These are phyloP conservation scores for Diarsia dahlii DNA, from an alignment of 2,888 invertebrate genomes.

Conservation along the genomic window DNA sequence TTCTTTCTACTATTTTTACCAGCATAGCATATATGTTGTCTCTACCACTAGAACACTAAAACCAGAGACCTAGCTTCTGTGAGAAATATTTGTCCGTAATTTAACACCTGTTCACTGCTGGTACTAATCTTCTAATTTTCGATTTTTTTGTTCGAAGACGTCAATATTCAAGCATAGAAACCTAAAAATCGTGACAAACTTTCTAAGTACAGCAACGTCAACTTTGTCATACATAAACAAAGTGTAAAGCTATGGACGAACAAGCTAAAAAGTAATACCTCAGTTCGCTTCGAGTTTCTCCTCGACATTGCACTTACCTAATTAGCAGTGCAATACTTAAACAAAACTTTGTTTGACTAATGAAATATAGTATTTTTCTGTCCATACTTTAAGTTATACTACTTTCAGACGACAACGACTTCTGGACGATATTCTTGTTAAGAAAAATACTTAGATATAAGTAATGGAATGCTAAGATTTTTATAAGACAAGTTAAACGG, in stretches of 20 bases:
- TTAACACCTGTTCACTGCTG: background rate
- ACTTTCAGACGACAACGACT: slow-evolving; percentile 29
- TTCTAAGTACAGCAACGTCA: background rate
- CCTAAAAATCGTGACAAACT: background rate
- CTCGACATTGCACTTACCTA: slow-evolving; percentile 60
- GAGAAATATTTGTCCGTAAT: background rate
- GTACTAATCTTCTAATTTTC: background rate
- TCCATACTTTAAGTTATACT: slow-evolving; percentile 33
- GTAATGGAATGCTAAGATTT: slow-evolving; percentile 10
- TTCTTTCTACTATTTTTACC: background rate
- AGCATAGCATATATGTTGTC: background rate
- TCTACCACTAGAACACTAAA: background rate
- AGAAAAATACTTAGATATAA: slow-evolving; percentile 24
- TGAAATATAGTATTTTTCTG: slow-evolving; percentile 56
- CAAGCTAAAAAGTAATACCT: slow-evolving; percentile 54
- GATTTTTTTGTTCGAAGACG: background rate
- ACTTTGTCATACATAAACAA: slow-evolving; percentile 18
- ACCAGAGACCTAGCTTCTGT: background rate
- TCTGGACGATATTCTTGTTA: slow-evolving; percentile 10
- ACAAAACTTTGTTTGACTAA: slow-evolving; percentile 56
- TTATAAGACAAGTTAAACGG: background rate
- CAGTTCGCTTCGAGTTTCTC: slow-evolving; percentile 51
- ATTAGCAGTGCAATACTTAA: slow-evolving; percentile 62
- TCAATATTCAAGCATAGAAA: background rate
- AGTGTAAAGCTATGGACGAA: slow-evolving; percentile 26